Evolutionary conservation across 1,140 invertebrate genomes (phyloP), one percentile per base, ranked within the genome.

Genomic region (Anoplolepis gracilipes): DNA sequence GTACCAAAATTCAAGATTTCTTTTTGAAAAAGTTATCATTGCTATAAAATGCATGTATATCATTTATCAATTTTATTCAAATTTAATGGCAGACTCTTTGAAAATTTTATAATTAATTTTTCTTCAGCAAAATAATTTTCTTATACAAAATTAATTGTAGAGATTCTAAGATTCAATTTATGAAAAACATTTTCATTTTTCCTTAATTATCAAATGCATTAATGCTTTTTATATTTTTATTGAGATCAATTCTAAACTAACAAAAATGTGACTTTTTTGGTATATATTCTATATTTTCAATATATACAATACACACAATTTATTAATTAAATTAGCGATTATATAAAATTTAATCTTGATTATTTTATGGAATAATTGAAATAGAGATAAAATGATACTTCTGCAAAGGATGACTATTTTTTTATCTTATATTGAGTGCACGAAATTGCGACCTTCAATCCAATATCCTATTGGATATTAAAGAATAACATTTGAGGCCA

Each of bases 281-380:
- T 78, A 10, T 11, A 4, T 70, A n/a, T n/a, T 67, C 30, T 67
- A 77, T 19, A 42, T 81, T 55, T 64, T 22, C 11, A 46, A 0
- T n/a, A 70, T 36, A 84, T 87, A 88, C 49, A 91, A 78, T 87
- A 92, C 89, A 89, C 87, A 90, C 73, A 78, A 78, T 62, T 84
- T 88, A 88, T 92, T 91, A 90, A 91, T 82, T 90, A 86, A 92
- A 91, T 92, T 92, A 92, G 85, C 85, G 55, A 76, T 84, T 85
- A 90, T 91, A 88, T 90, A 90, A 89, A 79, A 89, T 88, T 92
- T 92, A 92, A 92, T 92, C 85, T 88, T 78, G 73, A 85, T 88
- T 36, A 55, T 87, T 88, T 88, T 67, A 49, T 46, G 62, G 36
- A 85, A 84, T 85, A 79, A 85, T 85, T 77, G 61, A 76, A 76